Base-by-base conservation (phyloP, 2,113 vertebrate genomes). In the Odontesthes bonariensis region DNA sequence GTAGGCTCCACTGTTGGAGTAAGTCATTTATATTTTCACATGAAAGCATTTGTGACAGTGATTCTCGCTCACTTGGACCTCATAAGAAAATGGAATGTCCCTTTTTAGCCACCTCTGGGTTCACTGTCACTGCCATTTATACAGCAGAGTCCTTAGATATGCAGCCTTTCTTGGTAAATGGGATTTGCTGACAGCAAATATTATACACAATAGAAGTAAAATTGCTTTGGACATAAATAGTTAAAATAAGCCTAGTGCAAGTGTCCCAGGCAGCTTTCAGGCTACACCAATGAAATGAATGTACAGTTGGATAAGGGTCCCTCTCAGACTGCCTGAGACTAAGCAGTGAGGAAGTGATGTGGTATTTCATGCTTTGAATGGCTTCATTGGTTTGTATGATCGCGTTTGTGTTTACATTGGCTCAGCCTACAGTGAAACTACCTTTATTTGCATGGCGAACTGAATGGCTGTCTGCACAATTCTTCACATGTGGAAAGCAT, bases 41-140 rank as follows among this genome's bases (percentile, higher is more conserved):
- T 85, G 86, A 82, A 75, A 83, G 80, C 65, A 4, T 81, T 91
- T 87, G 71, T 92, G 90, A 89, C 83, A 85, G 80, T 77, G 83
- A 85, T 85, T 89, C 70, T 82, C 16, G 49, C 79, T 84, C 75
- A 64, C 72, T 82, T 69, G 78, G 73, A 81, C 79, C 82, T 91
- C 76, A 62, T 84, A 87, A 85, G 82, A 90, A 90, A 88, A 75
- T 88, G 81, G 77, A 86, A 82, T 89, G 86, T 82, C 85, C 73
- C 47, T 73, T 70, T 78, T 87, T 87, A 81, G 83, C 81, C 76
- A 88, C 83, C 74, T 61, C 69, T 78, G 75, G 73, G 47, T 89
- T 88, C 72, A 89, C 79, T 92, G 90, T 90, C 88, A 87, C 66
- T 82, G 81, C 57, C 44, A 19, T 86, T 91, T 86, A 87, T 86